phyloP scores from a whole-genome alignment of 2,113 vertebrate genomes.

The Pseudorhombus dupliciocellatus region DNA sequence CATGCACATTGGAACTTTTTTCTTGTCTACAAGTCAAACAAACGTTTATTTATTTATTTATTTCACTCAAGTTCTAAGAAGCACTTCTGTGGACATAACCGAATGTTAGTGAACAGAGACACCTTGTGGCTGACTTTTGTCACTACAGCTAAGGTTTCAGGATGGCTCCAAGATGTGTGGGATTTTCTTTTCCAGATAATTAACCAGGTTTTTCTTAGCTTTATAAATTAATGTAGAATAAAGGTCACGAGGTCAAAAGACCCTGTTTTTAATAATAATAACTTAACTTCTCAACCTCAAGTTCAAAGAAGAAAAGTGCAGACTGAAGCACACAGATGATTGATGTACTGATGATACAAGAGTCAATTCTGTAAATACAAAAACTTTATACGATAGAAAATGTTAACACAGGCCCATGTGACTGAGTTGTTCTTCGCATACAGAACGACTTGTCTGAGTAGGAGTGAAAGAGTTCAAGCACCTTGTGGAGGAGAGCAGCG shows the following conservation, averaged over 20 bases:
- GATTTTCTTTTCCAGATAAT: no score
- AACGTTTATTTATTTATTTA: no score
- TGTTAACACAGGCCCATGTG: not conserved
- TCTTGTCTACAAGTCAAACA: no score
- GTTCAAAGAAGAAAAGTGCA: no score
- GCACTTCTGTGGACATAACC: conserved; percentile 2
- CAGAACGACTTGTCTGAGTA: conserved; percentile 30
- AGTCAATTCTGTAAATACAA: not conserved
- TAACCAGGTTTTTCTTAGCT: no score
- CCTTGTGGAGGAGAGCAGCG: conserved; percentile 52
- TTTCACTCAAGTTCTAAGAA: conserved; percentile 32
- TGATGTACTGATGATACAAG: no score
- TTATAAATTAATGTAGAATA: no score
- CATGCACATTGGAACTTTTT: no score
- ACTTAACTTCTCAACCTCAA: no score
- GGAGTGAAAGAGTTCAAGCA: conserved; percentile 50
- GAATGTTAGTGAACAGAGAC: conserved; percentile 63
- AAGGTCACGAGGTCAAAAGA: no score
- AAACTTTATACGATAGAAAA: not conserved
- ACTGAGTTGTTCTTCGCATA: conserved; percentile 15
- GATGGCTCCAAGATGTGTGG: not conserved
- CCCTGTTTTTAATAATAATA: no score
- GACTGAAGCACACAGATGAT: no score
- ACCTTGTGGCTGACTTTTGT: conserved; percentile 51
- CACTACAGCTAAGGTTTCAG: not conserved